These are phyloP conservation scores for Caenorhabditis afra DNA, from an alignment of 2,888 invertebrate genomes.

Conservation along the genomic window DNA sequence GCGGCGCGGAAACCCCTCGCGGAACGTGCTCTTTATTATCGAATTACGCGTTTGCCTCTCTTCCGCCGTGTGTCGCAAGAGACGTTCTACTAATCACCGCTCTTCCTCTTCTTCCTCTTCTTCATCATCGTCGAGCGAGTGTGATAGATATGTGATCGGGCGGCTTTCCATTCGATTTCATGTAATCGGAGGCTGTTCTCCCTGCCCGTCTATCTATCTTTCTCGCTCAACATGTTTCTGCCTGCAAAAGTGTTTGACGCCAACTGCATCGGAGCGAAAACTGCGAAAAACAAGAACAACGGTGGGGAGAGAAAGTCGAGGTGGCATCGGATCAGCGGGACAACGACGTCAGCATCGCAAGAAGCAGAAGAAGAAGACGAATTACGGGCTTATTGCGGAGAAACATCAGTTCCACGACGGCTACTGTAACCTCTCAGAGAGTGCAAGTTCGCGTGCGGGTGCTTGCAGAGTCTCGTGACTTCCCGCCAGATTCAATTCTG, in stretches of 20 bases:
- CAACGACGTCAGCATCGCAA: background rate
- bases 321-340: background rate
- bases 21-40: conserved; percentile 18
- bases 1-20: too few relatives aligned
- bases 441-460: too few relatives aligned
- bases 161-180: conserved; percentile 9
- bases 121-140: background rate
- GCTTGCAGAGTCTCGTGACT: too few relatives aligned
- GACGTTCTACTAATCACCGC: conserved; percentile 5
- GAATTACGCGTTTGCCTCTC: too few relatives aligned
- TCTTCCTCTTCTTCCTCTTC: too few relatives aligned
- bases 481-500: too few relatives aligned
- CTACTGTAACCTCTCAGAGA: background rate
- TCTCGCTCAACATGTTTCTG: conserved; percentile 46
- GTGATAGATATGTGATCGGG: conserved; percentile 50
- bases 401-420: background rate
- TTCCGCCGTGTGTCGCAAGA: conserved; percentile 2
- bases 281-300: conserved; percentile 34
- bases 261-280: conserved; percentile 35
- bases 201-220: background rate
- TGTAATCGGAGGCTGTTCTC: conserved; percentile 35
- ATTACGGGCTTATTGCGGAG: conserved; percentile 7
- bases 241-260: conserved; percentile 23
- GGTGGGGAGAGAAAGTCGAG: conserved; percentile 10
- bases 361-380: conserved; percentile 14